Percentiles rank a stretch among this genome's conserved stretches.
Conservation (phyloP, 2,797 vertebrate species). For the Coccyzus lansbergi region DNA sequence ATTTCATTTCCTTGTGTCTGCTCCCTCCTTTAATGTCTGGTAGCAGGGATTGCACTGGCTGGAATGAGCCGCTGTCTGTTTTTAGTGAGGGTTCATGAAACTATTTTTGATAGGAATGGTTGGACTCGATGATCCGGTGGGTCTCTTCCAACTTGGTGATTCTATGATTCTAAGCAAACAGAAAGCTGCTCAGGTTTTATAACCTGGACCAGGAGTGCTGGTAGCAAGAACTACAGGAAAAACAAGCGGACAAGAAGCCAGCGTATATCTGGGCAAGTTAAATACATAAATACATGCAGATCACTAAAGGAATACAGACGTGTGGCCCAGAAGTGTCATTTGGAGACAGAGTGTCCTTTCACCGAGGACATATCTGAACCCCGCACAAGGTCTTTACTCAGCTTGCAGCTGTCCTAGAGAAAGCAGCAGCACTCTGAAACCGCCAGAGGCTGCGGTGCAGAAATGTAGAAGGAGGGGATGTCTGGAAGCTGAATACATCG, state of each 20-base stretch:
- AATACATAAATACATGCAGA: constrained; percentile 24
- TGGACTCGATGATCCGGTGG: too few relatives aligned
- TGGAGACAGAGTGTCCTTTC: constrained; percentile 40
- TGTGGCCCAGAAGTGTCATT: constrained; percentile 1
- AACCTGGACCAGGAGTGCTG: not conserved
- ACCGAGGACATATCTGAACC: not conserved
- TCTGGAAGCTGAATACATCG: constrained; percentile 44
- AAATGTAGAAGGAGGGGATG: not conserved
- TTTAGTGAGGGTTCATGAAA: not conserved
- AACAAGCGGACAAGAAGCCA: constrained; percentile 5
- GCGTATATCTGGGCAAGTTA: not conserved
- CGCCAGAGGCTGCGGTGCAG: constrained; percentile 8
- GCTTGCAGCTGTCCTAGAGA: not conserved
- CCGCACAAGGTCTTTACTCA: not conserved
- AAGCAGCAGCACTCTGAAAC: not conserved
- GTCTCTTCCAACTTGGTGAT: too few relatives aligned
- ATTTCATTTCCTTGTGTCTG: constrained; percentile 28
- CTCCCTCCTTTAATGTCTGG: not conserved
- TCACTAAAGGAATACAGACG: constrained; percentile 26
- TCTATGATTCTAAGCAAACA: too few relatives aligned
- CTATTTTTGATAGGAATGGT: too few relatives aligned
- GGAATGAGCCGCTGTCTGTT: constrained; percentile 14
- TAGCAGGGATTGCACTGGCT: not conserved
- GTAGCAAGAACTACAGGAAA: constrained; percentile 1
- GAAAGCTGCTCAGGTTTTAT: not conserved